Base-by-base conservation (phyloP, 2,797 vertebrate species). In the Sebastes taczanowskii region DNA sequence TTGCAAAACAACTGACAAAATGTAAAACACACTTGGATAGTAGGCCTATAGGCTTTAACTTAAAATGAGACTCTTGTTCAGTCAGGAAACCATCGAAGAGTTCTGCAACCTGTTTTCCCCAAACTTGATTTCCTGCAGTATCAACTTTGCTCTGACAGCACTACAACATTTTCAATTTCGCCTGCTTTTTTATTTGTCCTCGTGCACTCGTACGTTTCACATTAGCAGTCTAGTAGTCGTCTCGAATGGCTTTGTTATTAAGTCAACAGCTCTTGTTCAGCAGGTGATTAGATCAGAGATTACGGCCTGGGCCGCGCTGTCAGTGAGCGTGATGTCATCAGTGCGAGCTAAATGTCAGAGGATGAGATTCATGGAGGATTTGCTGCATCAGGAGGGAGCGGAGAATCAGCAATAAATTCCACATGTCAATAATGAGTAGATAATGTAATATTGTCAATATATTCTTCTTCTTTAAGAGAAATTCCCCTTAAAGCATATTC, bases 221-320 rank as follows among this genome's bases (percentile, higher is more conserved):
- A 81, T 91, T 80, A 84, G 78, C 72, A 55, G 71, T 76, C 52
- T 67, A 70, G 79, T 72, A 86, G 68, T 74, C 27, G 78, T 86
- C 87, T 85, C 75, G 58, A 67, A 85, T 71, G 80, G 77, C 82
- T 86, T 75, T 78, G 80, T 91, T 88, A 89, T 86, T 78, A 88
- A 90, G 84, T 89, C 89, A 90, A 87, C 87, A 87, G 88, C 88
- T 88, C 86, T 90, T 87, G 85, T 90, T 87, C 75, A 83, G 85
- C 79, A 80, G 80, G 89, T 90, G 91, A 93, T 91, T 89, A 84
- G 86, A 90, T 90, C 88, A 89, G 88, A 93, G 86, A 83, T 74
- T 78, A 80, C 70, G 87, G 86, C 75, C 78, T 11, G 64, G 67
- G 73, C 84, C 23, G 65, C 78, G 2, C 78, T 76, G 86, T 74